These are phyloP conservation scores for Dryas iulia DNA, from an alignment of 1,140 invertebrate species.

Conservation along the genomic window DNA sequence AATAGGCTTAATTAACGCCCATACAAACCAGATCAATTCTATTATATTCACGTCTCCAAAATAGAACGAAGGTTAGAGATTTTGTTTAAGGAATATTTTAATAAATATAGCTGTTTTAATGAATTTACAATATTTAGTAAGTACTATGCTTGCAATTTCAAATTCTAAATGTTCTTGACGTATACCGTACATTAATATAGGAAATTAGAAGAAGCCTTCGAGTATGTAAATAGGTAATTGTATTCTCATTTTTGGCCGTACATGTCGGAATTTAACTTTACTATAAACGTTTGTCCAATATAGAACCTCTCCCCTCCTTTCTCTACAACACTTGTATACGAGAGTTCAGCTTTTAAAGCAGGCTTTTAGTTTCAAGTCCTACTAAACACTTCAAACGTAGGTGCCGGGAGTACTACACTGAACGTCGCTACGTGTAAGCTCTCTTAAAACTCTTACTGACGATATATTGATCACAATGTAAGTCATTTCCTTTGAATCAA, in stretches of 20 bases:
- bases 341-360: background rate
- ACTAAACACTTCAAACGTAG: background rate
- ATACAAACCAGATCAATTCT: conserved; percentile 1
- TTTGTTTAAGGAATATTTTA: background rate
- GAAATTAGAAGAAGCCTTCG: background rate
- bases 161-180: background rate
- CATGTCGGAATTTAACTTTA: background rate
- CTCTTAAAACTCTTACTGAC: background rate
- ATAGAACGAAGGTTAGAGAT: conserved; percentile 4
- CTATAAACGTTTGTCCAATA: background rate
- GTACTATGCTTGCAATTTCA: background rate
- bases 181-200: background rate
- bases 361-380: background rate
- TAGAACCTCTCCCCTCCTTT: background rate
- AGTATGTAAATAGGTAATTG: background rate
- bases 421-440: background rate
- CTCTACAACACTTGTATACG: background rate
- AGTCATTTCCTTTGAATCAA: too few relatives aligned
- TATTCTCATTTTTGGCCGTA: background rate
- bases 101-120: background rate
- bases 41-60: background rate
- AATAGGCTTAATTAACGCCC: background rate
- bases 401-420: background rate
- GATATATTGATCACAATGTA: background rate
- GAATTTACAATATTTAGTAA: background rate